Evolutionary conservation across 2,797 vertebrate genomes (phyloP).

Genomic region (Tolypeutes matacus): DNA sequence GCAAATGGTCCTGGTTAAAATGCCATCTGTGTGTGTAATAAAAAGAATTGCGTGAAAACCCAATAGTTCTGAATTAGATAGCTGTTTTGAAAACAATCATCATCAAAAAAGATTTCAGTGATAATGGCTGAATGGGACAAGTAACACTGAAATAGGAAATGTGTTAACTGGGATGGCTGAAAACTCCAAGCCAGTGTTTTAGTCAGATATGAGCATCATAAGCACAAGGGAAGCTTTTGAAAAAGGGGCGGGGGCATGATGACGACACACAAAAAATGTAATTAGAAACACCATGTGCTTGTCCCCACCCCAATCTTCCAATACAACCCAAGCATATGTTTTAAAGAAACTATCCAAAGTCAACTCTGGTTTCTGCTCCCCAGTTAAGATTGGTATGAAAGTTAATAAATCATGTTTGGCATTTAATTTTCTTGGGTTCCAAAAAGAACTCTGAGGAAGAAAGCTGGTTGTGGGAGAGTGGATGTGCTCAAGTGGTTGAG

Average conservation of each 20-base stretch:
- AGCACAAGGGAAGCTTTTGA: not conserved
- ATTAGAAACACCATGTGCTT: not conserved
- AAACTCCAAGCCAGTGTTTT: not conserved
- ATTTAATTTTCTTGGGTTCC: not conserved
- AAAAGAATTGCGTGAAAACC: not conserved
- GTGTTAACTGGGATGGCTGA: not conserved
- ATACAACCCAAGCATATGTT: not conserved
- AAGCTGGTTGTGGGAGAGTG: not conserved
- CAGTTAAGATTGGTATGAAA: not conserved
- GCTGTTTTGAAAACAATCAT: not conserved
- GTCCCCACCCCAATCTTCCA: not conserved
- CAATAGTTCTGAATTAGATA: not conserved
- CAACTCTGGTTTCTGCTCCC: not conserved
- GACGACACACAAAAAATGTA: not conserved
- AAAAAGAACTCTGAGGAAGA: not conserved
- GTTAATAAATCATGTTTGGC: not conserved
- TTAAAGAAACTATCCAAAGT: not conserved
- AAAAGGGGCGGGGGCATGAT: not conserved
- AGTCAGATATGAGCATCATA: not conserved
- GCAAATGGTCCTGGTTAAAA: not conserved
- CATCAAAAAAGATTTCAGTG: not conserved
- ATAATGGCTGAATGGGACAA: not conserved
- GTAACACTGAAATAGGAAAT: not conserved
- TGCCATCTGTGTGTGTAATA: not conserved
- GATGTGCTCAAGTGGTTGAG: too few relatives aligned